Evolutionary conservation across 2,888 invertebrate species (phyloP), one percentile per base, ranked within the genome.

Genomic region (Agriotes lineatus): DNA sequence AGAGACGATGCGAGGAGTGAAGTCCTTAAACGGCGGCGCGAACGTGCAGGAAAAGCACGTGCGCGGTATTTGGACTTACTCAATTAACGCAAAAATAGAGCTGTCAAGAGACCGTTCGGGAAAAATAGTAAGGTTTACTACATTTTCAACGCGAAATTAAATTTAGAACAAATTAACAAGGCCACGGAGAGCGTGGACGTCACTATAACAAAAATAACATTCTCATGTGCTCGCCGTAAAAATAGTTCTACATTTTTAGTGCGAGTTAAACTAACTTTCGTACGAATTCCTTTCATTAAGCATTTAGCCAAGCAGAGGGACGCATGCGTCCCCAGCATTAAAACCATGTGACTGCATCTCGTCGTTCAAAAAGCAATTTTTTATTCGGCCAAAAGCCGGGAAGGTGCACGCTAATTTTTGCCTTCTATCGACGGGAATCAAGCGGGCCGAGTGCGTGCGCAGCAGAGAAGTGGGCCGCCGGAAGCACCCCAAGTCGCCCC

Each of bases 131-230:
- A 39, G 14, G 12, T n/a, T 39, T 14, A 39, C 37, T 39, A 39
- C 12, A 39, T 6, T 42, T 42, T 42, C 14, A 20, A 48, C 12
- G 50, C 48, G 20, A 48, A 61, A 61, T 56, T 67, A 67, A 67
- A 67, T 57, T 57, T 67, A 67, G 67, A 67, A 57, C 62, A 58
- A 67, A 56, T 67, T 67, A 62, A 62, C 67, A 67, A 67, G 67
- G 67, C 56, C 62, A 50, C 30, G 44, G 61, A 57, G 57, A 67
- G 57, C 58, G 50, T 73, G 71, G 76, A 80, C 81, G 80, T 80
- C 80, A 79, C 74, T 73, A 72, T 70, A 69, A 77, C 79, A 81
- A 81, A 81, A 81, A 81, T 81, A 80, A 79, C 79, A 75, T 70
- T 72, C 76, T 78, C 78, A 78, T 78, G 76, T 77, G 79, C 75